Percentiles rank a stretch among this genome's conserved stretches.
These are phyloP conservation scores for Leptosomus discolor DNA, from an alignment of 2,113 vertebrate species.

Conservation along the genomic window DNA sequence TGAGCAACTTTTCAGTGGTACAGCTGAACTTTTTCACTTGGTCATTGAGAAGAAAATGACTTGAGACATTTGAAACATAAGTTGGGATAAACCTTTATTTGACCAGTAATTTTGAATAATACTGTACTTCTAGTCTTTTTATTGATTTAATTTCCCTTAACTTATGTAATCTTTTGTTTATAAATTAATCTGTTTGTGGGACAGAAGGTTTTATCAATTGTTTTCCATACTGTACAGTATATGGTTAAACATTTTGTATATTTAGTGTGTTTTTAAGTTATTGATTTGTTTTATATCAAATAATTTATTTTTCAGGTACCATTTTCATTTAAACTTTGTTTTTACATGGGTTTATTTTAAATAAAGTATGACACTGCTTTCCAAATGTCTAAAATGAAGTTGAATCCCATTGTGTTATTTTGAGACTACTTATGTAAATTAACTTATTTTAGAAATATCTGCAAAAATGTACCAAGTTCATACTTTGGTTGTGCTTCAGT, in stretches of 20 bases:
- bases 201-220: slow-evolving; percentile 75
- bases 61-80: slow-evolving; percentile 21
- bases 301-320: slow-evolving; percentile 85
- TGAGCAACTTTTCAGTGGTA: background rate
- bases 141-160: slow-evolving; percentile 46
- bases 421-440: slow-evolving; percentile 63
- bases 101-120: slow-evolving; percentile 30
- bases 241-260: slow-evolving; percentile 81
- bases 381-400: slow-evolving; percentile 76
- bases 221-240: slow-evolving; percentile 81
- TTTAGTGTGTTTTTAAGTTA: slow-evolving; percentile 82
- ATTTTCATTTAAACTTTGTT: slow-evolving; percentile 84
- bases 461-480: slow-evolving; percentile 31
- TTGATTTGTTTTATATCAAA: slow-evolving; percentile 83
- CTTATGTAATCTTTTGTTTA: slow-evolving; percentile 65
- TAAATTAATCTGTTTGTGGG: slow-evolving; percentile 69
- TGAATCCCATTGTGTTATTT: slow-evolving; percentile 81
- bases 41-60: slow-evolving; percentile 49
- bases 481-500: slow-evolving; percentile 47
- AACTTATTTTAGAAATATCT: slow-evolving; percentile 33
- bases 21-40: slow-evolving; percentile 45
- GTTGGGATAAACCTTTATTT: slow-evolving; percentile 40
- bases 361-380: slow-evolving; percentile 85
- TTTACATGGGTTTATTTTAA: slow-evolving; percentile 85
- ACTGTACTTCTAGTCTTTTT: slow-evolving; percentile 46